A percentile compares a stretch with the other conserved stretches of the same genome.
phyloP scores from a whole-genome alignment of 2,113 vertebrate species.

The Ptilorrhoa leucosticta region DNA sequence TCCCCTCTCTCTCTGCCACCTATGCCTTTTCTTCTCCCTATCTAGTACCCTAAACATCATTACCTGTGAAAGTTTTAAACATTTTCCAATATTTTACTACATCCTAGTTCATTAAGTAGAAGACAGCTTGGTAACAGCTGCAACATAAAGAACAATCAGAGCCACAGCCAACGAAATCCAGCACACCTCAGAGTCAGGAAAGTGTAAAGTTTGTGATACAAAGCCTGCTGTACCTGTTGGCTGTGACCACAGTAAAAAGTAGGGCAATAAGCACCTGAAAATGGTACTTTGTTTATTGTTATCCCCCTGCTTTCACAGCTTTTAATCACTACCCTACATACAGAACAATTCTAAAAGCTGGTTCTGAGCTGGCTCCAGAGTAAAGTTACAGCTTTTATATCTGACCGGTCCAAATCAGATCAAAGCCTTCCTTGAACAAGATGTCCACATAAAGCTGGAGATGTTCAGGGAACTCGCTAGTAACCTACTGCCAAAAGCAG shows the following conservation, averaged over 20 bases:
- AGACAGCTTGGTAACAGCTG: neutral
- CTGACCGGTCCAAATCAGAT: neutral
- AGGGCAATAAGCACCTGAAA: neutral
- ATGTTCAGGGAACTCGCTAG: neutral
- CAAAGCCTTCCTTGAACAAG: neutral
- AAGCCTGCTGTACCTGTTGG: neutral
- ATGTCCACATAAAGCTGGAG: neutral
- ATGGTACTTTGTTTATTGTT: neutral
- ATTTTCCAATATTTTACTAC: neutral
- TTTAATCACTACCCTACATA: neutral
- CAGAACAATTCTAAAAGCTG: neutral
- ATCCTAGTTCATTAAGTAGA: neutral
- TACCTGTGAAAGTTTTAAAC: neutral
- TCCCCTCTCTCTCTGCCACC: neutral
- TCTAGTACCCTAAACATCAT: neutral
- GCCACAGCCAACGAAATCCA: neutral
- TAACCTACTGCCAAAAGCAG: neutral
- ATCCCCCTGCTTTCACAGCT: neutral
- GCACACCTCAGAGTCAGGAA: neutral
- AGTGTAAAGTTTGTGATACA: neutral
- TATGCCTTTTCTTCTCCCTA: neutral
- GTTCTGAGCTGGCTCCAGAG: neutral
- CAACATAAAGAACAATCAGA: neutral
- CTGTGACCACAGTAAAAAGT: neutral
- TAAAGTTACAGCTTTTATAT: neutral